Evolutionary conservation across 2,888 invertebrate species (phyloP).

Genomic region (Agonum fuliginosum): DNA sequence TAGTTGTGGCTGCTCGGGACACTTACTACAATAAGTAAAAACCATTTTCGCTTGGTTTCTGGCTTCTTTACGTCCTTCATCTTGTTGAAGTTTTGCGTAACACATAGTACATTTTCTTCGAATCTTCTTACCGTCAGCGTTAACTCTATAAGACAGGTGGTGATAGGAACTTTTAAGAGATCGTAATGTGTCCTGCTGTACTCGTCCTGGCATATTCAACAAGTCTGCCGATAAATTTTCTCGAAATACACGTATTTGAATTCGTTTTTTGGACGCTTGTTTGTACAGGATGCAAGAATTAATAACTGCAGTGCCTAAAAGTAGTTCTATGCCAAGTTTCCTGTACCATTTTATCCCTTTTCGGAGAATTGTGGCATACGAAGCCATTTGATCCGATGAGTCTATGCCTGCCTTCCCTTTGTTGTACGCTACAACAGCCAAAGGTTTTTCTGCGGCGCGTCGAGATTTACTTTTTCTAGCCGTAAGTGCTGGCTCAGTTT

Average conservation of each 20-base stretch:
- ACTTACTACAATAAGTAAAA: slow-evolving; percentile 61
- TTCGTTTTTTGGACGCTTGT: slow-evolving; percentile 61
- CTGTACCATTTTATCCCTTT: slow-evolving; percentile 64
- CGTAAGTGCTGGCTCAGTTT: slow-evolving; percentile 34
- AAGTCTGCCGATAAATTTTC: slow-evolving; percentile 59
- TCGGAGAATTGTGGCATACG: slow-evolving; percentile 65
- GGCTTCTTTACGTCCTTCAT: slow-evolving; percentile 60
- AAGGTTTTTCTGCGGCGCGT: slow-evolving; percentile 62
- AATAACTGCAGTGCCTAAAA: slow-evolving; percentile 62
- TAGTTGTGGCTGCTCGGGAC: slow-evolving; percentile 61
- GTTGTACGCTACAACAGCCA: slow-evolving; percentile 65
- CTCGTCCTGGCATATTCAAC: slow-evolving; percentile 47
- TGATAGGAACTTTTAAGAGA: slow-evolving; percentile 53
- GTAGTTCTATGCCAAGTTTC: slow-evolving; percentile 62
- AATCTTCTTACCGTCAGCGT: slow-evolving; percentile 61
- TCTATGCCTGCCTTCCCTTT: slow-evolving; percentile 67
- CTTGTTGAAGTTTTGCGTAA: slow-evolving; percentile 61
- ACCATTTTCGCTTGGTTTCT: slow-evolving; percentile 62
- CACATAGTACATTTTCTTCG: slow-evolving; percentile 62
- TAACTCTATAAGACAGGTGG: slow-evolving; percentile 54
- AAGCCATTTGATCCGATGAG: slow-evolving; percentile 66
- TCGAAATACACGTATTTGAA: slow-evolving; percentile 62
- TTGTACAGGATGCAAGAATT: slow-evolving; percentile 64
- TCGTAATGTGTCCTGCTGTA: neutral
- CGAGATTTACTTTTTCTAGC: slow-evolving; percentile 41